Base-by-base conservation (phyloP, 2,888 invertebrate genomes). In the Lithophane semibrunnea region DNA sequence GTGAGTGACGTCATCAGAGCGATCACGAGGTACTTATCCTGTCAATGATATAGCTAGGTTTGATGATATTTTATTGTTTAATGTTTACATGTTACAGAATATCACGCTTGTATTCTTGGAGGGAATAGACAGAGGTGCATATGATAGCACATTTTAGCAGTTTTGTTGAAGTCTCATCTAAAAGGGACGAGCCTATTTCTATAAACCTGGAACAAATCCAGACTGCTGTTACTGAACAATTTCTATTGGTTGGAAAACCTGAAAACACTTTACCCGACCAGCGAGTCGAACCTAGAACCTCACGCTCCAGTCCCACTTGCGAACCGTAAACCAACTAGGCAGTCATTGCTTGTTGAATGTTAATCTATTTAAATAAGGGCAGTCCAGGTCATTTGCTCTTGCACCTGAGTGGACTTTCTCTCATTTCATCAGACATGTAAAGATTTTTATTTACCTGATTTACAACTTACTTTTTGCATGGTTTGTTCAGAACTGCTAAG, bases 1-100 rank as follows among this genome's bases (percentile, higher is more conserved):
- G 75, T 67, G 52, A 54, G 68, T 73, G 70, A 80, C 77, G 83
- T 79, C 80, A 75, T 60, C 52, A 65, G 16, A 47, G 21, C 13
- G 64, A 72, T 72, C 69, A 60, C 47, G 44, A 64, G 68, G 54
- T 69, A 56, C 37, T 61, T 56, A 56, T 44, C 12, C 49, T 42
- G 49, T 3, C 42, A 79, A 44, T 84, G 69, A 67, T 67, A 63
- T 58, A n/a, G n/a, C n/a, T n/a, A n/a, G 65, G n/a, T 8, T 52
- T 24, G 13, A 52, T 56, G 68, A 54, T 60, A 44, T 21, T 71
- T 29, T 29, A 29, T 29, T 52, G 4, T 63, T 64, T 49, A 67
- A 47, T 37, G 21, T 49, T 12, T 44, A 58, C 29, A 37, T 37
- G 12, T n/a, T 64, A 29, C 10, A 54, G 3, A 42, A 13, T 5